Evolutionary conservation across 2,113 vertebrate genomes (phyloP), one percentile per base, ranked within the genome.

Genomic region (Tragelaphus buxtoni): DNA sequence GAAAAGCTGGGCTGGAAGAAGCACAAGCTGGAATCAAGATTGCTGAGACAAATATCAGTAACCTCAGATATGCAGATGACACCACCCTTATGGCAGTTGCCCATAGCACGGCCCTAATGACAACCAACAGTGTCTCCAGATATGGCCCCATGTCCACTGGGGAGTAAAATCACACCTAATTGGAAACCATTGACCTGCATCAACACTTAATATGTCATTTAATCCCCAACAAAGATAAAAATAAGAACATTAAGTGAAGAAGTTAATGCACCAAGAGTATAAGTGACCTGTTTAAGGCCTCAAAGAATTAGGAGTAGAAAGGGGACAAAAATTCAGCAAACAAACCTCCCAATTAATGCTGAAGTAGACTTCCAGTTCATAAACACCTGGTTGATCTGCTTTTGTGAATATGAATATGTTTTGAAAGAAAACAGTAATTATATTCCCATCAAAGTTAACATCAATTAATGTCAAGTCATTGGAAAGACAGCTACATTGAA

Each of bases 361-460:
- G 32, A 84, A 60, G 45, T 32, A 87, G n/a, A 84, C 5, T 80
- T 51, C 82, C 55, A 42, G 18, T n/a, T 95, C 32, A 87, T 65
- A 96, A 56, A 60, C 35, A 90, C 80, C 17, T 90, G 30, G 60
- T 11, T 94, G 51, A 94, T 89, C 74, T 94, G 49, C 26, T 81
- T 90, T 96, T 61, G 77, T 84, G n/a, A 8, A 92, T 80, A 87
- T 80, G 20, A 96, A 83, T 88, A 61, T 60, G 47, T 47, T 63
- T 85, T 94, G n/a, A 88, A 86, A 65, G 81, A 88, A 77, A 85
- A 90, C 49, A 88, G 49, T 53, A 94, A 90, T 94, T 93, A 82
- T 39, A 84, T 39, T 87, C 16, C 39, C 74, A 95, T 97, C 74
- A 94, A 96, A 94, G 45, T 95, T 88, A 93, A 89, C 77, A 87